These are phyloP conservation scores for Ceuthmochares aereus DNA, from an alignment of 2,113 vertebrate species.

Conservation along the genomic window DNA sequence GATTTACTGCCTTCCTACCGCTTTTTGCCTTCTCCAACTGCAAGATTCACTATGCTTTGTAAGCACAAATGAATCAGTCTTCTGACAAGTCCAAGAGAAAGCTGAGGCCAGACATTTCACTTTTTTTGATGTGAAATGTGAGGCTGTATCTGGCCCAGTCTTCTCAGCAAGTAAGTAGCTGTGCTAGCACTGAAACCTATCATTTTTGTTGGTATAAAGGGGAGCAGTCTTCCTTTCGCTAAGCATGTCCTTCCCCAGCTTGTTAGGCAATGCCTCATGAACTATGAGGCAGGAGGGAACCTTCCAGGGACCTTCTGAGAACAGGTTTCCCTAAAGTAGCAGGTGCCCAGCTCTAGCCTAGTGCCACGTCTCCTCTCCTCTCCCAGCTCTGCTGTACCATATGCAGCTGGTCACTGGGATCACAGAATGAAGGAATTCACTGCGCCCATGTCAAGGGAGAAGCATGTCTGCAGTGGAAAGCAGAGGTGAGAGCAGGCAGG, in stretches of 20 bases:
- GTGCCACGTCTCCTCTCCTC: neutral
- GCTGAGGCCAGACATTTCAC: neutral
- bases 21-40: conserved; percentile 15
- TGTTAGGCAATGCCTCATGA: neutral
- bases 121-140: neutral
- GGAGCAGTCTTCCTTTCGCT: neutral
- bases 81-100: neutral
- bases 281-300: neutral
- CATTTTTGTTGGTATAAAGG: neutral
- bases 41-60: conserved; percentile 30
- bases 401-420: neutral
- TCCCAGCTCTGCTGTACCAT: neutral
- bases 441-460: neutral
- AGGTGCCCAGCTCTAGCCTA: neutral
- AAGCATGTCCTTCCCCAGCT: neutral
- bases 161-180: neutral
- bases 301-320: neutral
- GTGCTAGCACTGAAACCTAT: neutral
- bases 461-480: neutral
- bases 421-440: neutral
- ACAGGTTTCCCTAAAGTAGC: neutral
- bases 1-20: conserved; percentile 23
- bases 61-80: conserved; percentile 43
- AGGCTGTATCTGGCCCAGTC: neutral
- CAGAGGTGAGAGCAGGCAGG: neutral